phyloP scores from a whole-genome alignment of 2,113 vertebrate genomes.

The Ellobius talpinus region DNA sequence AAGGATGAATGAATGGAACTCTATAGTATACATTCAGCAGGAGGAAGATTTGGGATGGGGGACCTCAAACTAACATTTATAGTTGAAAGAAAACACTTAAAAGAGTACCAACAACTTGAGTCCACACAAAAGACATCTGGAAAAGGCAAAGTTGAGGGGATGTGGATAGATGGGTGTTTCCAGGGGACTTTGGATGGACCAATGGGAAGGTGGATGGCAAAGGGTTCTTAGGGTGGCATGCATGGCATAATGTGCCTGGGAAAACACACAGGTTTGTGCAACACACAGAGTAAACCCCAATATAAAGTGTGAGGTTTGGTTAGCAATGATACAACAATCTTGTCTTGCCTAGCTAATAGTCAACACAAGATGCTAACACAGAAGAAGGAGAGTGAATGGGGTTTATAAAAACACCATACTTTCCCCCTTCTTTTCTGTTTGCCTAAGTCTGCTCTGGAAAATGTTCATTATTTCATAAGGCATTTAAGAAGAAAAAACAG shows the following conservation, averaged over 20 bases:
- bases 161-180: fast-evolving
- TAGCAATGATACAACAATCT: fast-evolving
- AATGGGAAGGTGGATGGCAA: fast-evolving
- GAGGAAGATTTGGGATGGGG: too few species aligned
- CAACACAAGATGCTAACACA: too few species aligned
- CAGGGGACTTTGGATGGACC: not conserved
- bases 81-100: not conserved
- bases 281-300: not conserved
- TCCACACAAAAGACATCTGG: not conserved
- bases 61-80: too few species aligned
- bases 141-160: not conserved
- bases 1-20: too few species aligned
- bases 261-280: not conserved
- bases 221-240: not conserved
- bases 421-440: not conserved
- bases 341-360: not conserved
- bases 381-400: fast-evolving
- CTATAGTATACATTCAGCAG: too few species aligned
- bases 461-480: not conserved
- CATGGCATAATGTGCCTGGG: fast-evolving
- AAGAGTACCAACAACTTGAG: not conserved
- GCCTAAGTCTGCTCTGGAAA: not conserved
- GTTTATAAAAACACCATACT: not conserved
- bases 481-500: not conserved
- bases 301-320: not conserved